phyloP scores from a whole-genome alignment of 2,113 vertebrate species.

The Globicephala melas region DNA sequence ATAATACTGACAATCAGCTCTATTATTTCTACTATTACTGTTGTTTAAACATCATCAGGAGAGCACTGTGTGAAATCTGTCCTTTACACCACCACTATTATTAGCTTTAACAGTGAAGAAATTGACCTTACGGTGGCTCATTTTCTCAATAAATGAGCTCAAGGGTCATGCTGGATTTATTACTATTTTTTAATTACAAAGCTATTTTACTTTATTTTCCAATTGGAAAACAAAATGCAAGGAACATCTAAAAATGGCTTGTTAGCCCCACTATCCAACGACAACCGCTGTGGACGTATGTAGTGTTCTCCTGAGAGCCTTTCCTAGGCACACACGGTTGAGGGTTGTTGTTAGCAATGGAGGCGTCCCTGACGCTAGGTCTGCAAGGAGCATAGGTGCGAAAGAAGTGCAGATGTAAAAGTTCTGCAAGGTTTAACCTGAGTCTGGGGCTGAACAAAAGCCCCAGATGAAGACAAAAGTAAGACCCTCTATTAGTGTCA shows the following conservation, averaged over 20 bases:
- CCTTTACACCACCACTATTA: background rate
- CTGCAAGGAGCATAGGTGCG: background rate
- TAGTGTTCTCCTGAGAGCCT: background rate
- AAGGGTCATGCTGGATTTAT: slow-evolving; percentile 43
- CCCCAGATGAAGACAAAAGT: background rate
- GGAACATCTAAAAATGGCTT: background rate
- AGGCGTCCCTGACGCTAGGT: background rate
- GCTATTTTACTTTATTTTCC: slow-evolving; percentile 46
- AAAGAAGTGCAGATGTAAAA: background rate
- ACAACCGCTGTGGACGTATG: background rate
- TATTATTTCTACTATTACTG: background rate
- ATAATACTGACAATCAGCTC: background rate
- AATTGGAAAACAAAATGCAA: slow-evolving; percentile 25
- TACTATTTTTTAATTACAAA: slow-evolving; percentile 57
- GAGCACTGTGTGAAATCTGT: background rate
- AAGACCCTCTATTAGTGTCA: background rate
- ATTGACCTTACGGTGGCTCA: slow-evolving; percentile 13
- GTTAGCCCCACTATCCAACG: background rate
- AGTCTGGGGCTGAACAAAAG: background rate
- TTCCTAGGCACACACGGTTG: too few relatives aligned
- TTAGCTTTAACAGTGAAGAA: slow-evolving; percentile 41
- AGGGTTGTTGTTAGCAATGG: background rate
- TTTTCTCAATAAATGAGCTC: slow-evolving; percentile 60
- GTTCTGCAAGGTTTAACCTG: background rate
- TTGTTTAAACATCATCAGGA: background rate